A percentile compares a stretch with the other conserved stretches of the same genome.
phyloP scores from a whole-genome alignment of 1,140 invertebrate genomes.

The Diachasmimorpha longicaudata region DNA sequence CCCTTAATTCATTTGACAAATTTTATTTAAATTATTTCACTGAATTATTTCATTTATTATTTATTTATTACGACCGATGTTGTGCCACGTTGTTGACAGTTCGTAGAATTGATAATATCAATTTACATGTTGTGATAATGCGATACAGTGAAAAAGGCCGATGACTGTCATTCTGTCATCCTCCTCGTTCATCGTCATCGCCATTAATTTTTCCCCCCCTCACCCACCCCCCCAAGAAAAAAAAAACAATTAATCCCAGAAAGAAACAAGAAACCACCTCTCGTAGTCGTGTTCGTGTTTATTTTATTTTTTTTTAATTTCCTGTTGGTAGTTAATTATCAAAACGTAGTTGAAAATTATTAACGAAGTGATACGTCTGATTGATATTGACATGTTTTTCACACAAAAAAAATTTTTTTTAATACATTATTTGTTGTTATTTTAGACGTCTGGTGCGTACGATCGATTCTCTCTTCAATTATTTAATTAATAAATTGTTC shows the following conservation, averaged over 20 bases:
- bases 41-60: slow-evolving; percentile 12
- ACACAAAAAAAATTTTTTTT: slow-evolving; percentile 16
- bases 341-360: slow-evolving; percentile 34
- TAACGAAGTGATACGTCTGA: slow-evolving; percentile 30
- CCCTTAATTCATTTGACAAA: not conserved
- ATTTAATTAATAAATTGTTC: not conserved
- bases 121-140: slow-evolving; percentile 30
- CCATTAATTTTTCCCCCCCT: slow-evolving; percentile 40
- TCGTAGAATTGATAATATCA: slow-evolving; percentile 41
- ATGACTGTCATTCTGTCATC: not conserved
- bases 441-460: slow-evolving; percentile 2
- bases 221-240: too few species aligned
- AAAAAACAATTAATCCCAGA: slow-evolving; percentile 42
- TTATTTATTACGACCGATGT: slow-evolving; percentile 41
- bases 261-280: slow-evolving; percentile 47
- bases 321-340: slow-evolving; percentile 31
- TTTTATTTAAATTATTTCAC: slow-evolving; percentile 12
- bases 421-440: slow-evolving; percentile 4
- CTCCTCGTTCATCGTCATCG: slow-evolving; percentile 24
- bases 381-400: slow-evolving; percentile 31
- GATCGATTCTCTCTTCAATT: slow-evolving; percentile 21
- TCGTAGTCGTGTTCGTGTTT: slow-evolving; percentile 55
- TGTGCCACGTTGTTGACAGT: slow-evolving; percentile 58
- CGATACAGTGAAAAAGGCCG: slow-evolving; percentile 23
- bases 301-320: too few species aligned